Evolutionary conservation across 2,888 invertebrate genomes (phyloP), one percentile per base, ranked within the genome.

Genomic region (Argyresthia albistria): DNA sequence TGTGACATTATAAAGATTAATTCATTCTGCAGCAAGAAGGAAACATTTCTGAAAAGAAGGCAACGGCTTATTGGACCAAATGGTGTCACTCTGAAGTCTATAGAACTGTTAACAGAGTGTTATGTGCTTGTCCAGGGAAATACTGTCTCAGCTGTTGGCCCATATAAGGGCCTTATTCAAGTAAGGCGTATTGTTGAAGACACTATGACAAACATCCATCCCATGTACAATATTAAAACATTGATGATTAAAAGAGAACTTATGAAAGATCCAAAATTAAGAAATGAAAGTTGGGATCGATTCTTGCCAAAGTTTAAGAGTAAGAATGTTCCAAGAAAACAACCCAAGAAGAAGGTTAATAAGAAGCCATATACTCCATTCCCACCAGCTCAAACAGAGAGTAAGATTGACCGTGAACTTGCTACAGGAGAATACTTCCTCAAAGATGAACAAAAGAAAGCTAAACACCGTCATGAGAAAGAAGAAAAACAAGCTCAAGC

Each of bases 161-260:
- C 99, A 1, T 96, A 97, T 69, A 94, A 93, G 79, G 99, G 99
- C 0, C 75, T 96, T 25, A 91, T 93, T 54, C 94, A 95, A 76
- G 95, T 96, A 0, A 89, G 98, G 53, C 92, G 94, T 62, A 95
- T 99, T 65, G 95, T 96, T 1, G 93, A 95, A 69, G 99, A 99
- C 64, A 98, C 98, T 0, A 98, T 99, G 98, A 96, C 96, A 70
- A 99, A 99, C 76, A 91, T 99, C 53, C 99, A 99, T 88, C 99
- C 99, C 0, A 97, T 99, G 75, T 99, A 98, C 71, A 98, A 98
- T 68, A 97, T 99, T 1, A 96, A 98, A 87, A 94, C 96, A 1
- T 80, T 99, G 51, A 99, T 99, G 98, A 98, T 99, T 51, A 99
- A 99, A 75, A 90, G 93, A 61, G 98, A 99, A 79, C 80, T 99